Conservation (phyloP, 1,140 invertebrate species). For the Listronotus oregonensis region DNA sequence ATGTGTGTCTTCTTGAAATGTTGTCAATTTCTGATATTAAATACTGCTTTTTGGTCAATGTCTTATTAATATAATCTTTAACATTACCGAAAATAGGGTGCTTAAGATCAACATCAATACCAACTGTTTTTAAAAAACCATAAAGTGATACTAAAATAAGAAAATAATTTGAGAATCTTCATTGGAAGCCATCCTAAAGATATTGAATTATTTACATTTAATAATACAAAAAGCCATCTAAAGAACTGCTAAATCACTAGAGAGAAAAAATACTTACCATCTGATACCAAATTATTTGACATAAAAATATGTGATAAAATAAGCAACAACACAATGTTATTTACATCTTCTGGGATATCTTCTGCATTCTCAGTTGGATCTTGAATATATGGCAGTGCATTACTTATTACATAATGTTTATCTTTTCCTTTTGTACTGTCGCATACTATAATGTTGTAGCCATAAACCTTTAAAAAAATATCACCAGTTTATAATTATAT, state of each 20-base stretch:
- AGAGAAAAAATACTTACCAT: slow-evolving; percentile 36
- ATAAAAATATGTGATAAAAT: slow-evolving; percentile 48
- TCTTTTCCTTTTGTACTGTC: slow-evolving; percentile 30
- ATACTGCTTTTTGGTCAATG: slow-evolving; percentile 43
- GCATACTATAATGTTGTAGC: slow-evolving; percentile 43
- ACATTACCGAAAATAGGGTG: slow-evolving; percentile 46
- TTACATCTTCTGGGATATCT: slow-evolving; percentile 35
- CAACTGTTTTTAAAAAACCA: slow-evolving; percentile 43
- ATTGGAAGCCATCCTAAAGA: too few relatives aligned
- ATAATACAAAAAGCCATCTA: too few relatives aligned
- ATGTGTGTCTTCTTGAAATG: slow-evolving; percentile 32
- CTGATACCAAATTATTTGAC: slow-evolving; percentile 40
- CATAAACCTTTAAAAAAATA: slow-evolving; percentile 47
- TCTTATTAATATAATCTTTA: slow-evolving; percentile 43
- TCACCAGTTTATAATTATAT: too few relatives aligned
- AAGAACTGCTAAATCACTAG: too few relatives aligned
- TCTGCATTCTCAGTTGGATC: slow-evolving; percentile 30
- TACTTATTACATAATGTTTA: slow-evolving; percentile 44
- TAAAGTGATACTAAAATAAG: slow-evolving; percentile 43
- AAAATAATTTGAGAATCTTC: not conserved
- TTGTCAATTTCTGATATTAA: slow-evolving; percentile 39
- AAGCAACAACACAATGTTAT: slow-evolving; percentile 44
- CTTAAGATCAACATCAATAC: slow-evolving; percentile 41
- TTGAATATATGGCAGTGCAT: slow-evolving; percentile 34
- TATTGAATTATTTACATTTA: too few relatives aligned